Evolutionary conservation across 2,888 invertebrate genomes (phyloP), one percentile per base, ranked within the genome.

Genomic region (Julus scanicus): DNA sequence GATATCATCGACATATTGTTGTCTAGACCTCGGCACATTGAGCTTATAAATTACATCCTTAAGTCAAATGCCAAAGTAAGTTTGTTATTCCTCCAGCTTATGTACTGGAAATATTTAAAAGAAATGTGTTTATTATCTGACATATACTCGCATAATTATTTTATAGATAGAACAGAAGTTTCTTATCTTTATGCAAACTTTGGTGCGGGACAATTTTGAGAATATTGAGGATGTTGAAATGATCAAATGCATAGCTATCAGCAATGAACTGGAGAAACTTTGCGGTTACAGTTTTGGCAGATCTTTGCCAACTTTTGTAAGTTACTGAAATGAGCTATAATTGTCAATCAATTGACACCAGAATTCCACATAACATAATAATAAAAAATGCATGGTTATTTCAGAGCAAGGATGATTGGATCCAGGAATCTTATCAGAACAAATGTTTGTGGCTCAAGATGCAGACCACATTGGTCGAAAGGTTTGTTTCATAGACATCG

Each of bases 1-100:
- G 93, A 92, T 89, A 92, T 92, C 0, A 91, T 94, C 0, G 91
- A 93, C 89, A 92, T 93, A 1, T 83, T 90, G 11, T 63, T 89
- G 39, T 87, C 87, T 20, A 89, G 90, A 9, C 44, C 57, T 1
- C 63, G 84, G 13, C 84, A 84, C 84, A 9, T 84, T 85, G 88
- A 88, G 15, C 29, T 86, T 15, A 44, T 88, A 84, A 48, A 57
- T 86, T 86, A 86, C 37, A 37, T 86, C 4, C n/a, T 86, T 11
- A 86, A 86, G 63, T 53, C 49, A 15, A 86, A 29, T 57, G 63
- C 39, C 9, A 40, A 86, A 37, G 86, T 86, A 86, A 57, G 63
- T 53, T 80, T 37, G 3, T 2, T 80, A 39, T 4, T 13, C 5
- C 0, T 1, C 15, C 29, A 80, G 15, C 13, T 37, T 37, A 44